phyloP scores from a whole-genome alignment of 64 coral and sea anemone genomes.

The Astreopora myriophthalma region DNA sequence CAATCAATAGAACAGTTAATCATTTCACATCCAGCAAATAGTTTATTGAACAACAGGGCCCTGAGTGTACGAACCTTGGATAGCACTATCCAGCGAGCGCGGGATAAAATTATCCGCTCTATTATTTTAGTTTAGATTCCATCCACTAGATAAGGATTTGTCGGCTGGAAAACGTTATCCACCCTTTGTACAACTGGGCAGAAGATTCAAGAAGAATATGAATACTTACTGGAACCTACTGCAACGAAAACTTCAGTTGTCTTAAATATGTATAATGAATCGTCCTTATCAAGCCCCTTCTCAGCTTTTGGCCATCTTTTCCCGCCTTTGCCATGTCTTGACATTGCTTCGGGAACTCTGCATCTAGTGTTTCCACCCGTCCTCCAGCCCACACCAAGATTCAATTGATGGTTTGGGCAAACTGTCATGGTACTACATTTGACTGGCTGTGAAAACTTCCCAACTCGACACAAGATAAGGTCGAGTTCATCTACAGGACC shows the following conservation, averaged over 20 bases:
- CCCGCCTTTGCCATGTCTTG: constrained; percentile 53
- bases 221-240: constrained; percentile 60
- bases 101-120: constrained; percentile 60
- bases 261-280: constrained; percentile 61
- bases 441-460: constrained; percentile 22
- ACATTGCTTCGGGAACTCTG: constrained; percentile 57
- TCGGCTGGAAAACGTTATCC: background rate
- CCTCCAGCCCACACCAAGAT: constrained; percentile 59
- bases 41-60: constrained; percentile 52
- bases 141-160: constrained; percentile 21
- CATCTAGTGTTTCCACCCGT: constrained; percentile 51
- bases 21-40: constrained; percentile 64
- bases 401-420: constrained; percentile 45
- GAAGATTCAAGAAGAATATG: constrained; percentile 47
- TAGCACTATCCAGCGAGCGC: constrained; percentile 55
- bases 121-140: constrained; percentile 62
- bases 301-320: constrained; percentile 7
- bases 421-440: constrained; percentile 31
- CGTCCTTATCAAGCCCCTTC: constrained; percentile 54
- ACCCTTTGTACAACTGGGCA: constrained; percentile 45
- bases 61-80: constrained; percentile 50
- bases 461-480: constrained; percentile 44
- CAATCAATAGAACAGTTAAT: constrained; percentile 64
- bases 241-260: constrained; percentile 64
- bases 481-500: constrained; percentile 37